These are phyloP conservation scores for Anastatus disparis DNA, from an alignment of 1,140 invertebrate species.

Conservation along the genomic window DNA sequence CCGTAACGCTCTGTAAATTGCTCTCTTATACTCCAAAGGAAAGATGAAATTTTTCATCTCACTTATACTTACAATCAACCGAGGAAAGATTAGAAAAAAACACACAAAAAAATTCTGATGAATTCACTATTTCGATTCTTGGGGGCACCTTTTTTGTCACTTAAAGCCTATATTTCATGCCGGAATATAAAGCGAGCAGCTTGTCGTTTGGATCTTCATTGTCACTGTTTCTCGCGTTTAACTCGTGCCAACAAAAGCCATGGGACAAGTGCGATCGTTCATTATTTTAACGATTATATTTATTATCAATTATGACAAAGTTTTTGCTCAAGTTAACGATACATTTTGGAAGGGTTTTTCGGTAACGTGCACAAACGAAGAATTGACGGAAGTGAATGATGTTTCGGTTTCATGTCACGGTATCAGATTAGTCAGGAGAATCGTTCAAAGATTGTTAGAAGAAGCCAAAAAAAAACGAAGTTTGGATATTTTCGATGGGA, in stretches of 20 bases:
- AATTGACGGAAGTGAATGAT: slow-evolving; percentile 50
- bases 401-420: slow-evolving; percentile 65
- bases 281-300: slow-evolving; percentile 3
- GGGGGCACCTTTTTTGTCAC: not conserved
- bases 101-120: no score
- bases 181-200: slow-evolving; percentile 24
- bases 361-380: slow-evolving; percentile 44
- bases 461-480: slow-evolving; percentile 55
- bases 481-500: slow-evolving; percentile 71
- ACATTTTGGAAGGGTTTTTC: slow-evolving; percentile 54
- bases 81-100: no score
- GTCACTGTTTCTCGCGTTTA: slow-evolving; percentile 34
- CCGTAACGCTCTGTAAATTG: slow-evolving; percentile 62
- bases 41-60: no score
- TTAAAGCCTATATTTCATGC: slow-evolving; percentile 3
- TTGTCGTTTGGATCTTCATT: slow-evolving; percentile 1
- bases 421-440: slow-evolving; percentile 63
- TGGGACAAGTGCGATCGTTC: slow-evolving; percentile 32
- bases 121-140: no score
- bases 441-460: slow-evolving; percentile 64
- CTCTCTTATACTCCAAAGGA: no score
- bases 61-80: no score
- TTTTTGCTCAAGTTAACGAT: slow-evolving; percentile 22
- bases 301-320: not conserved
- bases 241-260: slow-evolving; percentile 20